Evolutionary conservation across 2,888 invertebrate genomes (phyloP), one percentile per base, ranked within the genome.

Genomic region (Aelia acuminata): DNA sequence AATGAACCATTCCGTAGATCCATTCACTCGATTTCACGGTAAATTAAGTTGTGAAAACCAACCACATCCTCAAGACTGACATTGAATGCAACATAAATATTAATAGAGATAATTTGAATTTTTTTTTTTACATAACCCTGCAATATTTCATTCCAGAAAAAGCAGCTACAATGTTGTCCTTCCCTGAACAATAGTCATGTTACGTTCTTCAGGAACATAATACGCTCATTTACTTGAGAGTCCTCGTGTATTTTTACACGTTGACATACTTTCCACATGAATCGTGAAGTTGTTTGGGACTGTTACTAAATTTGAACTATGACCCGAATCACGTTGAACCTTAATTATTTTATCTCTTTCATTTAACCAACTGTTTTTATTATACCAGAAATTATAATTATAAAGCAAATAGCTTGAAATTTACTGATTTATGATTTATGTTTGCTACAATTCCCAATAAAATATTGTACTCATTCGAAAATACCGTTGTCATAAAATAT

Each of bases 31-130:
- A 70, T 35, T 70, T 5, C 20, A 35, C 13, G 63, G 18, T 35
- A 35, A 31, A 35, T 70, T 15, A 57, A 57, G 57, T n/a, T 35
- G 63, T 18, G 8, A 31, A n/a, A n/a, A n/a, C n/a, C n/a, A n/a
- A 57, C n/a, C 26, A 31, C 57, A 3, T 70, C 20, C 31, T 31
- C 31, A 70, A 35, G 31, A 35, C 63, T 70, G 63, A 8, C 63
- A 70, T 31, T 70, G 63, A 35, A 70, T 31, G 63, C 35, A 70
- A 18, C 63, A 70, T 70, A 70, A 70, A 70, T 70, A 70, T 70
- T 70, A 18, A 70, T 31, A 35, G 26, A 57, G 3, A 3, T 57
- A 15, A 57, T 57, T 57, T 15, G 13, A 26, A 18, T 53, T 53
- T 53, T 53, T n/a, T 63, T 35, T 26, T 57, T 57, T 15, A 57